Percentiles rank a stretch among this genome's conserved stretches.
phyloP scores from a whole-genome alignment of 1,140 invertebrate genomes.

The Pinna nobilis region DNA sequence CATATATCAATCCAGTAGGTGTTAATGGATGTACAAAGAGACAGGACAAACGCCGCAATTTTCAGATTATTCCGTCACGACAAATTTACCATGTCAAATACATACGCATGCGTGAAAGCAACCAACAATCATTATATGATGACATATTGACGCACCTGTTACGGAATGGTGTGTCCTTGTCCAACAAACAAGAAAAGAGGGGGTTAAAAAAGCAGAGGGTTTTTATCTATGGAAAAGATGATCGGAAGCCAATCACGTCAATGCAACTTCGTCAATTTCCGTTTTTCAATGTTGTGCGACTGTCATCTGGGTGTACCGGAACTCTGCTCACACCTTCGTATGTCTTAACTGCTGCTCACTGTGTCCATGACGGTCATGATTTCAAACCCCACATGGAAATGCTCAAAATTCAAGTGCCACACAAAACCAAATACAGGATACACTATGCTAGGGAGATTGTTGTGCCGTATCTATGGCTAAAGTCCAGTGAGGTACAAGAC shows the following conservation, averaged over 20 bases:
- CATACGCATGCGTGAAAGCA: no score
- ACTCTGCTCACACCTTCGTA: slow-evolving; percentile 60
- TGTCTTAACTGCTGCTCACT: slow-evolving; percentile 65
- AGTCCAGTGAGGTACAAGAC: slow-evolving; percentile 12
- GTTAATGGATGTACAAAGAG: no score
- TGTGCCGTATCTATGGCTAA: slow-evolving; percentile 55
- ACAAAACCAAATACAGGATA: slow-evolving; percentile 49
- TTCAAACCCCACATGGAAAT: slow-evolving; percentile 55
- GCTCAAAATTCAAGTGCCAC: slow-evolving; percentile 59
- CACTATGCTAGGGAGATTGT: slow-evolving; percentile 61
- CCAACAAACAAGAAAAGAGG: no score
- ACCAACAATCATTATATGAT: no score
- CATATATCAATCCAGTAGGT: no score
- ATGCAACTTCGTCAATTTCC: slow-evolving; percentile 53
- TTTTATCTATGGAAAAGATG: slow-evolving; percentile 40
- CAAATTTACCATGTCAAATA: no score
- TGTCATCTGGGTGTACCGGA: slow-evolving; percentile 64
- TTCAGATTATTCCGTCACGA: no score
- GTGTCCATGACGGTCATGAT: slow-evolving; percentile 57
- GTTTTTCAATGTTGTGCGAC: slow-evolving; percentile 59
- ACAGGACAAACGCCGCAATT: no score
- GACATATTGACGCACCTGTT: no score
- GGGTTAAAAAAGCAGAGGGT: neutral
- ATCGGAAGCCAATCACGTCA: slow-evolving; percentile 36
- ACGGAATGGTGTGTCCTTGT: no score